A percentile compares a stretch with the other conserved stretches of the same genome.
Conservation (phyloP, 2,888 invertebrate species). For the Drosophila trichaetosa region DNA sequence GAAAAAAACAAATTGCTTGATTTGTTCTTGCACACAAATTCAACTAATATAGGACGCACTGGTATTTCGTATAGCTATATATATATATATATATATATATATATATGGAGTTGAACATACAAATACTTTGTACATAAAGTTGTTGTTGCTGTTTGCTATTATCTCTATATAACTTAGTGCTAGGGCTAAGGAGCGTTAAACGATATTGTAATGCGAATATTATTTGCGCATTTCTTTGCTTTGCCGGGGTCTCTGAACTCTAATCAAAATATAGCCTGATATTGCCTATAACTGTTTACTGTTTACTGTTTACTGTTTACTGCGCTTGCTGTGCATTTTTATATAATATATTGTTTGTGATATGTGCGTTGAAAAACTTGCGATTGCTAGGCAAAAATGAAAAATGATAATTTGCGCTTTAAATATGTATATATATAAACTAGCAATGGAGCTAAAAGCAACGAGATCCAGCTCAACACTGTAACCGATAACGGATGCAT, state of each 20-base stretch:
- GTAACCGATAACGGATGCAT: neutral
- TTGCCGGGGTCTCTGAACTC: slow-evolving; percentile 44
- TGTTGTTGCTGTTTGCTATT: slow-evolving; percentile 16
- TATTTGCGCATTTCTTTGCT: neutral
- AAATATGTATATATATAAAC: neutral
- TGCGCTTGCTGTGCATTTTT: slow-evolving; percentile 52
- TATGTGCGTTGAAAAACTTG: slow-evolving; percentile 59
- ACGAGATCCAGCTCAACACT: slow-evolving; percentile 71
- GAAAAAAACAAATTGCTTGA: slow-evolving; percentile 34
- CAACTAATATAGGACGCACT: slow-evolving; percentile 75
- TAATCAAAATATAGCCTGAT: slow-evolving; percentile 36
- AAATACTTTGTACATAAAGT: slow-evolving; percentile 76
- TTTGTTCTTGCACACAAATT: slow-evolving; percentile 54
- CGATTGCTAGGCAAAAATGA: slow-evolving; percentile 65
- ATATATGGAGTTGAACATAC: slow-evolving; percentile 60
- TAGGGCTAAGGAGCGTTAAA: slow-evolving; percentile 62
- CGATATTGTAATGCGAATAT: slow-evolving; percentile 52
- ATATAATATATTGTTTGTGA: slow-evolving; percentile 53
- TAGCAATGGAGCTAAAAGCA: neutral
- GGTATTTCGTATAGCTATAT: slow-evolving; percentile 42
- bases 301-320: slow-evolving; percentile 8
- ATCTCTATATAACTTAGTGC: slow-evolving; percentile 45
- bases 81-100: slow-evolving; percentile 28
- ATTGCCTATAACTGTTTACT: slow-evolving; percentile 10
- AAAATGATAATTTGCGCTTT: slow-evolving; percentile 4